Percentiles rank a stretch among this genome's conserved stretches.
Evolutionary conservation across 2,797 vertebrate genomes (phyloP).

Genomic region (Rhynchotus rufescens): DNA sequence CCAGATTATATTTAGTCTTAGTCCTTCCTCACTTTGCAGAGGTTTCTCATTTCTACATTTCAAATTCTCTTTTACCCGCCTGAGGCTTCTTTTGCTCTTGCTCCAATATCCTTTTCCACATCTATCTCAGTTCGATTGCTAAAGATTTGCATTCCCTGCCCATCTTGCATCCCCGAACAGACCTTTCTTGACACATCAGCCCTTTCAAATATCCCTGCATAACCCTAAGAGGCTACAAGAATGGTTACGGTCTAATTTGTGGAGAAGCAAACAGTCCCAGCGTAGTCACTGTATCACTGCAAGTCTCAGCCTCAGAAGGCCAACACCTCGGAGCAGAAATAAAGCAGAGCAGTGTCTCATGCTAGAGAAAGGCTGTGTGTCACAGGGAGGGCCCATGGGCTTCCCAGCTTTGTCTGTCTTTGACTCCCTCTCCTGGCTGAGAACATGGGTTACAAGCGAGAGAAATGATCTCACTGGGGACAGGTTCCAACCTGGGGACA

Average conservation of each 20-base stretch:
- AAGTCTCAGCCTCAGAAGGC: background rate
- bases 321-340: background rate
- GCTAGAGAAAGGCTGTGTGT: background rate
- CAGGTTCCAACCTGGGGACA: accelerated
- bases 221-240: background rate
- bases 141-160: background rate
- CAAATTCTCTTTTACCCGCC: background rate
- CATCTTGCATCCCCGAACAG: background rate
- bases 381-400: background rate
- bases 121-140: background rate
- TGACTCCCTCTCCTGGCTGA: constrained; percentile 61
- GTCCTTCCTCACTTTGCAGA: background rate
- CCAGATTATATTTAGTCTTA: background rate
- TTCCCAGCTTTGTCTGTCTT: background rate
- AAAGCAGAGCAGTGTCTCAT: background rate
- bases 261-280: background rate
- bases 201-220: background rate
- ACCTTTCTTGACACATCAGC: background rate
- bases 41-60: background rate
- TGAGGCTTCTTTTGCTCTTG: background rate
- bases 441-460: background rate
- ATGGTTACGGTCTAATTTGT: background rate
- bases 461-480: accelerated
- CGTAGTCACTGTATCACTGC: background rate
- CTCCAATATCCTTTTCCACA: background rate